Evolutionary conservation across 2,888 invertebrate species (phyloP), one percentile per base, ranked within the genome.

Genomic region (Epistrophe eligans): DNA sequence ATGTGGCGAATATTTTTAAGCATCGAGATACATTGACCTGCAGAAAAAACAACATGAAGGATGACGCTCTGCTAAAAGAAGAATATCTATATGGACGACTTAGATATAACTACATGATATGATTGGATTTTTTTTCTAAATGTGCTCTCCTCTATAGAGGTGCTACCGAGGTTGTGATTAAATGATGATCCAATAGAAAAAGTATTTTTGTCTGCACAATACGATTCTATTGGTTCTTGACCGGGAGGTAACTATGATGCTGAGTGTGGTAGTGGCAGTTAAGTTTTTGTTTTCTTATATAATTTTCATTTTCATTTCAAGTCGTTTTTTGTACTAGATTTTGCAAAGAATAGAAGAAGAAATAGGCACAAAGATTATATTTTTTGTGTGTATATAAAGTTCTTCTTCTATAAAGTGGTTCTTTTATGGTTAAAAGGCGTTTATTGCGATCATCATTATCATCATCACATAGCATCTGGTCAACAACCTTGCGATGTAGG

Each of bases 221-320:
- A 60, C 43, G 35, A 67, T 79, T 73, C 66, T 32, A 67, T 76
- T 81, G 70, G 72, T 72, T 74, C 80, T 76, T 77, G 60, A 77
- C 72, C 67, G 60, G 40, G 52, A 28, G 28, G 52, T 24, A 28
- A 24, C 24, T 24, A 28, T 28, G 9, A n/a, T 15, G 7, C 32
- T 9, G n/a, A 28, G 11, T 45, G 66, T 77, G 19, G 70, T 70
- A 64, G 43, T 79, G 57, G 15, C 55, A 24, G 60, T 38, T 32
- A 4, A 11, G n/a, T 32, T 6, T 24, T 24, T 1, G 6, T 7
- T 52, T 52, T 24, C 24, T 8, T 72, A 67, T 70, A 79, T 85
- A 81, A 88, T 89, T 88, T 89, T 89, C 89, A 89, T 88, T 89
- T 89, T 89, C 89, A 89, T 88, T 89, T 89, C 88, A 89, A 89